Conservation (phyloP, 1,140 invertebrate species). For the Dendroctonus valens region DNA sequence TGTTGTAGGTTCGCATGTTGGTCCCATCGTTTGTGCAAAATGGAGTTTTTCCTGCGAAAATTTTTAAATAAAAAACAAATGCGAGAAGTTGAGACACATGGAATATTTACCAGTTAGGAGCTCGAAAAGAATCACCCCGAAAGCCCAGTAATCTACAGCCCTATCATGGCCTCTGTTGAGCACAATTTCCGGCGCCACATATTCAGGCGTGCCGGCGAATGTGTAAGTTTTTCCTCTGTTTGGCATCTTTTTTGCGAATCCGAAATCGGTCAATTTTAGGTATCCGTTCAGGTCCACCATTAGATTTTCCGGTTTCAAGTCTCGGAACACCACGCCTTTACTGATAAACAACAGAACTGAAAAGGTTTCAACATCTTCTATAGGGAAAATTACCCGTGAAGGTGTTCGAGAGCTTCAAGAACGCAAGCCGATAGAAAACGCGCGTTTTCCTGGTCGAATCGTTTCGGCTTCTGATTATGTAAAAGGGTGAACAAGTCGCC, state of each 20-base stretch:
- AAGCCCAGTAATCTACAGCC: slow-evolving; percentile 92
- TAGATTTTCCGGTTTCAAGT: slow-evolving; percentile 94
- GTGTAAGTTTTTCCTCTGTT: slow-evolving; percentile 89
- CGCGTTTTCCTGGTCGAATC: slow-evolving; percentile 82
- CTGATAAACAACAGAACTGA: slow-evolving; percentile 37
- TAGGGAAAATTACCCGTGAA: slow-evolving; percentile 60
- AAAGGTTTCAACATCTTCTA: background rate
- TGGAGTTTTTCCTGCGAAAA: slow-evolving; percentile 70
- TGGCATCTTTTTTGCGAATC: slow-evolving; percentile 88
- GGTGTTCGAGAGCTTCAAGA: slow-evolving; percentile 86
- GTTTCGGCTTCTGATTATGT: slow-evolving; percentile 66
- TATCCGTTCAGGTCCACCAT: slow-evolving; percentile 85
- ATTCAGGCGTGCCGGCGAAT: slow-evolving; percentile 94
- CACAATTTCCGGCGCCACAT: slow-evolving; percentile 92
- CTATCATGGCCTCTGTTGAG: slow-evolving; percentile 89
- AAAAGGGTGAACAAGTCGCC: slow-evolving; percentile 98
- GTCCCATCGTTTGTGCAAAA: slow-evolving; percentile 81
- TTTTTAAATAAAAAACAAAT: too few relatives aligned
- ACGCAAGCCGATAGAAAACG: slow-evolving; percentile 67
- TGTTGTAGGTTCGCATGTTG: slow-evolving; percentile 96
- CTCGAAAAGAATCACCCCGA: slow-evolving; percentile 91
- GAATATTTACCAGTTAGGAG: slow-evolving; percentile 69
- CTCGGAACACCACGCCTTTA: slow-evolving; percentile 86
- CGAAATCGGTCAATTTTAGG: slow-evolving; percentile 96
- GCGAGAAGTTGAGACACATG: too few relatives aligned